Percentiles rank a stretch among this genome's conserved stretches.
Evolutionary conservation across 2,888 invertebrate genomes (phyloP).

Genomic region (Lacanobia oleracea): DNA sequence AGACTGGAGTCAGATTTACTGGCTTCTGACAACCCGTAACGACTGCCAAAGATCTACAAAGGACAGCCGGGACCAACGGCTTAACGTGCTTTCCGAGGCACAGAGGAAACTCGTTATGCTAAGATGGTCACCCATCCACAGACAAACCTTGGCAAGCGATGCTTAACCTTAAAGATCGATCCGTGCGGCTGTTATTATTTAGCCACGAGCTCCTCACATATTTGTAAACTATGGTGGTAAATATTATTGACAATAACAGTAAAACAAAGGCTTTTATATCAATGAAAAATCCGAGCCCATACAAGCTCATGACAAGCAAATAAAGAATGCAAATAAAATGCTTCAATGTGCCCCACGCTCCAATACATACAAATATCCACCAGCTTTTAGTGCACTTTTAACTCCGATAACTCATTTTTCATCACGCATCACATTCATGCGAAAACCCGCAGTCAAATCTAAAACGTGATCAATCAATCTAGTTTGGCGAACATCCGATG

Average conservation of each 20-base stretch:
- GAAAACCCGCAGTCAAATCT: conserved; percentile 44
- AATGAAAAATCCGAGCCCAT: conserved; percentile 27
- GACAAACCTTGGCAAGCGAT: too few relatives aligned
- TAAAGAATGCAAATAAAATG: conserved; percentile 46
- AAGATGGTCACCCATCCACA: too few relatives aligned
- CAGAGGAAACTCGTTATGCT: too few relatives aligned
- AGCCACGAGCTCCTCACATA: too few relatives aligned
- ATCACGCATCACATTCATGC: conserved; percentile 32
- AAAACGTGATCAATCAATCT: conserved; percentile 55
- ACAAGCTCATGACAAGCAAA: conserved; percentile 38
- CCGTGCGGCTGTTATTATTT: too few relatives aligned
- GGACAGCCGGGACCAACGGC: too few relatives aligned
- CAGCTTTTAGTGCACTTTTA: conserved; percentile 45
- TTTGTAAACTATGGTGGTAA: not conserved
- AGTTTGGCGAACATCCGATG: conserved; percentile 43
- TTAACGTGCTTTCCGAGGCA: too few relatives aligned
- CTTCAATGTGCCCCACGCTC: conserved; percentile 25
- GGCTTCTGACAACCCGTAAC: too few relatives aligned
- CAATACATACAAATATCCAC: conserved; percentile 16
- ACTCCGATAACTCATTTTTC: conserved; percentile 36
- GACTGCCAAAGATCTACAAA: too few relatives aligned
- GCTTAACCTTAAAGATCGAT: too few relatives aligned
- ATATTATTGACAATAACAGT: not conserved
- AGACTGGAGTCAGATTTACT: too few relatives aligned
- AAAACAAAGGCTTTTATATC: conserved; percentile 29